Evolutionary conservation across 2,113 vertebrate species (phyloP).

Genomic region (Dissostichus mawsoni): DNA sequence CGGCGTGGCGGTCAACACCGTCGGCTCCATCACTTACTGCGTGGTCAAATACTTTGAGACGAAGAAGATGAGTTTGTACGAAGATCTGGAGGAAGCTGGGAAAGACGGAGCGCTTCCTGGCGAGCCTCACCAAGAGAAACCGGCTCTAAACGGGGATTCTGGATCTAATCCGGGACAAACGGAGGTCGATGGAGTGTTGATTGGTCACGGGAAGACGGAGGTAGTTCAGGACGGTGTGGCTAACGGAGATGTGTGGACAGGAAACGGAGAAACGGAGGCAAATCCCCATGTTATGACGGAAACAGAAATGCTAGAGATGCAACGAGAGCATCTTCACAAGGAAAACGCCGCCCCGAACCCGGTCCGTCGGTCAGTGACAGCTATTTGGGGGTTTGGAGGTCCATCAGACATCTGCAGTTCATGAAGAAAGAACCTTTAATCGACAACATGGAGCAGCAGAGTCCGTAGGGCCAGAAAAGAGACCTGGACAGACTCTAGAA

Average conservation of each 20-base stretch:
- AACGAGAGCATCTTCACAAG: slow-evolving; percentile 64
- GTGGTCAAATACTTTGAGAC: slow-evolving; percentile 94
- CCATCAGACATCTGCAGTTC: slow-evolving; percentile 90
- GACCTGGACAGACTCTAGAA: neutral
- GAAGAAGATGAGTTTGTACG: slow-evolving; percentile 89
- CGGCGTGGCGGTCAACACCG: slow-evolving; percentile 95
- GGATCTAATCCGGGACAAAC: slow-evolving; percentile 4
- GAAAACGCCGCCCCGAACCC: slow-evolving; percentile 45
- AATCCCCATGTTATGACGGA: slow-evolving; percentile 58
- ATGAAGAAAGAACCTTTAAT: slow-evolving; percentile 92
- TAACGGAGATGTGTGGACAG: slow-evolving; percentile 64
- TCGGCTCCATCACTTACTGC: slow-evolving; percentile 96
- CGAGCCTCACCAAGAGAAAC: slow-evolving; percentile 64
- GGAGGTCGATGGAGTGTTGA: neutral
- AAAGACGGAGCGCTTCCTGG: slow-evolving; percentile 76
- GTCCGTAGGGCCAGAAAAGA: slow-evolving; percentile 82
- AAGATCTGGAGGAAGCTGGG: slow-evolving; percentile 91
- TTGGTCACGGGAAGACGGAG: neutral
- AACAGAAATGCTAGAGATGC: slow-evolving; percentile 76
- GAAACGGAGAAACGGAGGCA: slow-evolving; percentile 1
- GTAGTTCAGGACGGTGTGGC: slow-evolving; percentile 1
- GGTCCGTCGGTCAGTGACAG: slow-evolving; percentile 84
- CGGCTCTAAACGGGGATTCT: neutral
- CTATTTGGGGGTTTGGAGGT: slow-evolving; percentile 91
- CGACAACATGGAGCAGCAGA: slow-evolving; percentile 93